Evolutionary conservation across 2,888 invertebrate species (phyloP).

Genomic region (Pyrgus malvae): DNA sequence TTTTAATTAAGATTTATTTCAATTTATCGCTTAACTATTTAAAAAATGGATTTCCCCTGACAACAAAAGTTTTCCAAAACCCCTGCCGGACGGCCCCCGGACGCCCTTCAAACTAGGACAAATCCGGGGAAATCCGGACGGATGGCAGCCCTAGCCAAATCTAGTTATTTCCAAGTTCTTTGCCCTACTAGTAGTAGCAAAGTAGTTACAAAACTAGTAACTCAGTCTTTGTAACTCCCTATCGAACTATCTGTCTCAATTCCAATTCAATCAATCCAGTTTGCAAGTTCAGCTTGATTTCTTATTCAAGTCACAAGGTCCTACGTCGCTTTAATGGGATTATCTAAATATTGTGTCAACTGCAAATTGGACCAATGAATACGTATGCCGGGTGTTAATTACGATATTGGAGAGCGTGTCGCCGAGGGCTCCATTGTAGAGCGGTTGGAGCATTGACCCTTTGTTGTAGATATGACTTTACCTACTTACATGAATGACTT

Average conservation of each 20-base stretch:
- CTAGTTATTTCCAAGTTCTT: not conserved
- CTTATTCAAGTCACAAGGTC: conserved; percentile 18
- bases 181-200: not conserved
- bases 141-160: too few species aligned
- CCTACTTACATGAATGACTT: too few species aligned
- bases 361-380: conserved; percentile 57
- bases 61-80: too few species aligned
- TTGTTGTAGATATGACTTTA: conserved; percentile 28
- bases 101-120: too few species aligned
- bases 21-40: too few species aligned
- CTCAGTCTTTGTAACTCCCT: conserved; percentile 8
- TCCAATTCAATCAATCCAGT: conserved; percentile 14
- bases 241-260: conserved; percentile 17
- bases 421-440: conserved; percentile 46
- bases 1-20: too few species aligned
- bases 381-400: conserved; percentile 54
- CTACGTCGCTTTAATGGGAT: conserved; percentile 42
- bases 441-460: conserved; percentile 9
- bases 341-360: conserved; percentile 47
- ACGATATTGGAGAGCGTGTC: conserved; percentile 47
- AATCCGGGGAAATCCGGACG: too few species aligned
- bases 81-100: too few species aligned
- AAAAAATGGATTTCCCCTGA: too few species aligned
- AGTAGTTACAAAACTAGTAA: conserved; percentile 10
- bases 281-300: conserved; percentile 4